These are phyloP conservation scores for Philypnodon macrostomus DNA, from an alignment of 2,797 vertebrate genomes.

Conservation along the genomic window DNA sequence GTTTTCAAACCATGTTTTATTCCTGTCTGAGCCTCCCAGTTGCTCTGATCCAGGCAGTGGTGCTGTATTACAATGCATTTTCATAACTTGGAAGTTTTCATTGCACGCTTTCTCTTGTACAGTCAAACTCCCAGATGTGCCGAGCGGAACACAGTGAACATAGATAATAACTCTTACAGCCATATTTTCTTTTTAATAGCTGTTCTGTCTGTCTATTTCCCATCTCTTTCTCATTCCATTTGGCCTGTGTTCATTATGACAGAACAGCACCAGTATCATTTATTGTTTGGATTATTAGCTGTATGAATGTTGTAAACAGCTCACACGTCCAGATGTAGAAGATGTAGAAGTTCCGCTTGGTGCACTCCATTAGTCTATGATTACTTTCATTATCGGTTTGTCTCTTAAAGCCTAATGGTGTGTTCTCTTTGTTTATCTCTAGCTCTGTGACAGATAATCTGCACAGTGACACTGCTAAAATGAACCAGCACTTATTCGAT, in stretches of 20 bases:
- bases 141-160: not conserved
- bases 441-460: slow-evolving; percentile 1
- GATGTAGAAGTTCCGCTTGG: slow-evolving; percentile 15
- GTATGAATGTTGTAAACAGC: slow-evolving; percentile 15
- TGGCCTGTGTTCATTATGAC: slow-evolving; percentile 45
- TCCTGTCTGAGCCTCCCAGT: not conserved
- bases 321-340: slow-evolving; percentile 10
- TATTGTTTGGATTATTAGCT: slow-evolving; percentile 47
- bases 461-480: not conserved
- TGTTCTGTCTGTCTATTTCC: slow-evolving; percentile 14
- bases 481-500: slow-evolving; percentile 6
- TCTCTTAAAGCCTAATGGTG: slow-evolving; percentile 39
- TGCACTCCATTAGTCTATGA: slow-evolving; percentile 40
- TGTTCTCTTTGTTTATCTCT: slow-evolving; percentile 32
- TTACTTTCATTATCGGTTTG: slow-evolving; percentile 33
- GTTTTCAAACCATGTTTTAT: slow-evolving; percentile 6
- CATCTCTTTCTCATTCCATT: slow-evolving; percentile 43
- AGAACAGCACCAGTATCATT: slow-evolving; percentile 29
- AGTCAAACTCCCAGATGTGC: not conserved
- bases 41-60: slow-evolving; percentile 28
- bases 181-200: slow-evolving; percentile 11
- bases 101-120: slow-evolving; percentile 1
- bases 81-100: slow-evolving; percentile 33
- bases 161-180: slow-evolving; percentile 31
- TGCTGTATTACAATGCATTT: slow-evolving; percentile 41